phyloP scores from a whole-genome alignment of 2,113 vertebrate genomes.

The Myotis davidii region DNA sequence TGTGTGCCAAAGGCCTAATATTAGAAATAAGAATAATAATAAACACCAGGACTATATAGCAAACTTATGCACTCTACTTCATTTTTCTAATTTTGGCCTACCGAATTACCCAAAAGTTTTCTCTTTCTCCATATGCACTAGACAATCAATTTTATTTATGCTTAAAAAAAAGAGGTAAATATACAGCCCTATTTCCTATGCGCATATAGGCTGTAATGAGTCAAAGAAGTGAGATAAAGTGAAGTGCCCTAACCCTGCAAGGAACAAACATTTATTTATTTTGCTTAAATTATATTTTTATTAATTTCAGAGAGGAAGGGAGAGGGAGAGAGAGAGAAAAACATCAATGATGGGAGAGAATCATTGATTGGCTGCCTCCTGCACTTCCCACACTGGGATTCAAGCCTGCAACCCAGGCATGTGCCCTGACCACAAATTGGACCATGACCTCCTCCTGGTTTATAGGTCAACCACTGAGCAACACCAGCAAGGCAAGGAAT shows the following conservation, averaged over 20 bases:
- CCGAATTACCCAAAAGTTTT: neutral
- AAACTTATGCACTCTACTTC: neutral
- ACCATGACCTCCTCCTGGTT: no score
- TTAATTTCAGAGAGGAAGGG: no score
- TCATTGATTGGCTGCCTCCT: no score
- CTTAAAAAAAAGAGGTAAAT: neutral
- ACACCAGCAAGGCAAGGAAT: neutral
- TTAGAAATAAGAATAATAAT: neutral
- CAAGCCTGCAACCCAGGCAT: no score
- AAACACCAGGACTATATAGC: neutral
- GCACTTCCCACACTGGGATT: no score
- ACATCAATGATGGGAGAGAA: no score
- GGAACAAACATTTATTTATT: neutral
- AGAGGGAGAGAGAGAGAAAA: no score
- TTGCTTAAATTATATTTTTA: no score
- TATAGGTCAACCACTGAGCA: no score
- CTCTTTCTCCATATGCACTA: neutral
- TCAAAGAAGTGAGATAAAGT: neutral
- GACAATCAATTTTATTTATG: neutral
- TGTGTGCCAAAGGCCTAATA: neutral
- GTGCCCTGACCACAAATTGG: no score
- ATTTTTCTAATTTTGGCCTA: neutral
- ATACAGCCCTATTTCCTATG: neutral
- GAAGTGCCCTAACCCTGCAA: neutral
- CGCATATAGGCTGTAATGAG: neutral